Percentiles rank a stretch among this genome's conserved stretches.
Conservation (phyloP, 35 echinoderm and acorn worm genomes). For the Holothuria glaberrima region DNA sequence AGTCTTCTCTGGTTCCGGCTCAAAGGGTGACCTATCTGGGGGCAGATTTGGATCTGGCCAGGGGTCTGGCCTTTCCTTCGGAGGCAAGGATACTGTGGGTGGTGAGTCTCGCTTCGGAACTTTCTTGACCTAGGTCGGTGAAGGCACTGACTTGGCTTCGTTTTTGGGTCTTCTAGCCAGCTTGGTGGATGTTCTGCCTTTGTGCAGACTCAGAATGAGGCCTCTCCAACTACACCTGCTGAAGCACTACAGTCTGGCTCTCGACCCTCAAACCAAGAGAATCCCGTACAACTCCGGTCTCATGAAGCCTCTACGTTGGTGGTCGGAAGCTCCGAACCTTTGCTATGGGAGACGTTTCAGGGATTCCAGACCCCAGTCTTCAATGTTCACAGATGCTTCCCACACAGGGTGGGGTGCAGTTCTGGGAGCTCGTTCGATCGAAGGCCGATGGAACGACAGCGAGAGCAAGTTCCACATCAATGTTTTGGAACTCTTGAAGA, state of each 20-base stretch:
- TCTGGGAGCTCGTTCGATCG: background rate
- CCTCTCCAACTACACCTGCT: constrained; percentile 36
- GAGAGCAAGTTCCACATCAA: background rate
- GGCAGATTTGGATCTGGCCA: background rate
- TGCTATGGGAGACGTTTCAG: background rate
- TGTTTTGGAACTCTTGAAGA: background rate
- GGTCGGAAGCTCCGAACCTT: background rate
- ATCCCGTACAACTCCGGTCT: too few species aligned
- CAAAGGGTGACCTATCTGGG: constrained; percentile 28
- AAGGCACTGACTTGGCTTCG: constrained; percentile 20
- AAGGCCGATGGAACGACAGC: background rate
- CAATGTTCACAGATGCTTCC: constrained; percentile 10
- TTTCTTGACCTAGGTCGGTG: background rate
- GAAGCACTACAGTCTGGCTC: background rate
- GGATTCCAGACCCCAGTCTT: too few species aligned
- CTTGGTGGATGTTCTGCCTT: constrained; percentile 53
- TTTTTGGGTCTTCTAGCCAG: constrained; percentile 57
- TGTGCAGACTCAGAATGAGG: constrained; percentile 49
- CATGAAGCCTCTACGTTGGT: background rate
- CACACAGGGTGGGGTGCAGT: constrained; percentile 19
- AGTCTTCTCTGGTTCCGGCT: constrained; percentile 45
- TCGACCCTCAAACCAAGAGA: too few species aligned
- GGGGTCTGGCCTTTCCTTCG: background rate
- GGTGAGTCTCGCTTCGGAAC: background rate
- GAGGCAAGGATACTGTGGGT: background rate